Evolutionary conservation across 2,797 vertebrate species (phyloP), one percentile per base, ranked within the genome.

Genomic region (Enteromius treurensis): DNA sequence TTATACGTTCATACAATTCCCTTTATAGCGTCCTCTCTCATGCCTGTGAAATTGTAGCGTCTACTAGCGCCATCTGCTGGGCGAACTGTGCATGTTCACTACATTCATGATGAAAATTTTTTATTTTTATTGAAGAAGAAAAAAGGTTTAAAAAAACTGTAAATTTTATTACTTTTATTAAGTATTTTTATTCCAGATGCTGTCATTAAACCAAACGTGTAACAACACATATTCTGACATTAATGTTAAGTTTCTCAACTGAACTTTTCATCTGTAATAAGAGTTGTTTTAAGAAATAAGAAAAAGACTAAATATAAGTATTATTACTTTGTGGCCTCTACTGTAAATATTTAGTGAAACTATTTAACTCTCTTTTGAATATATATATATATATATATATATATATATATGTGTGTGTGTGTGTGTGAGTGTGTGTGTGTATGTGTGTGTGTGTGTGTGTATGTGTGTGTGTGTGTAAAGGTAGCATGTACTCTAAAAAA

Each of bases 61-160:
- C 21, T 34, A 62, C 26, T 60, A 81, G 32, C n/a, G 42, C 70
- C 80, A 74, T 65, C 70, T 64, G 64, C 32, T 81, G 80, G 42
- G 3, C 21, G 40, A 32, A 2, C 21, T 74, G 42, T 74, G 58
- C 80, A 74, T 64, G 42, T 51, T 64, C 21, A 65, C 68, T n/a
- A 13, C 21, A 40, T 64, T 45, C 3, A 76, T 58, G 37, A 15
- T 5, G 4, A 34, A 19, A 51, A 53, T 17, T 1, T 7, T 1
- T 17, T 4, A 55, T 8, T 40, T 40, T 2, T 40, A 40, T 40
- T 40, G 1, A 53, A 53, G 26, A 14, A n/a, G n/a, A 70, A 19
- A 34, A 34, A 34, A 9, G 0, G 4, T 73, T 51, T 9, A 1
- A 49, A 17, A 49, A 49, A 17, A 75, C n/a, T 55, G 3, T 51